phyloP scores from a whole-genome alignment of 2,888 invertebrate genomes.

The Lumbricus terrestris region DNA sequence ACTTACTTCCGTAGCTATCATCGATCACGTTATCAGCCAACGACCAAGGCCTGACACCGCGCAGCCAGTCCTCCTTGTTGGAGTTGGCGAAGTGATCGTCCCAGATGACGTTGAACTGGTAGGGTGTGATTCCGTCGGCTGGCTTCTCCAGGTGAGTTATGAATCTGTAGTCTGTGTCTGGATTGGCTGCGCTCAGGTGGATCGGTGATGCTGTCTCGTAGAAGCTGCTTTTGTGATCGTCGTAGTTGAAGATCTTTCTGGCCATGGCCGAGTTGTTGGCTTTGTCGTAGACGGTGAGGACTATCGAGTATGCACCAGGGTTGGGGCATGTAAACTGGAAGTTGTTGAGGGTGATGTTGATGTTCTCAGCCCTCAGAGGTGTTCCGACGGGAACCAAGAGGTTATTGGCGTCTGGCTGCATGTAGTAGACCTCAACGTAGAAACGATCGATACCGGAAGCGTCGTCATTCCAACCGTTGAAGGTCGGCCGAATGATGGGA shows the following conservation, averaged over 20 bases:
- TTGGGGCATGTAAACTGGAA: neutral
- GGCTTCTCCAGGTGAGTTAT: slow-evolving; percentile 10
- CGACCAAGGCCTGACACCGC: slow-evolving; percentile 11
- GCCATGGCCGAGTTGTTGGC: slow-evolving; percentile 26
- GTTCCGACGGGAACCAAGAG: slow-evolving; percentile 5
- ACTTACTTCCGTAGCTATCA: neutral
- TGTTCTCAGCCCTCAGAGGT: neutral
- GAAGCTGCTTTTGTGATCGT: slow-evolving; percentile 9
- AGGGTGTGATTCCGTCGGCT: neutral
- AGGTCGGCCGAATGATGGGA: slow-evolving; percentile 14
- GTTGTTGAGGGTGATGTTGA: slow-evolving; percentile 24
- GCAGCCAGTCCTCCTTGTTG: slow-evolving; percentile 20
- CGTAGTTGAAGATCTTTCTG: slow-evolving; percentile 23
- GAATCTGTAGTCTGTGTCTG: neutral
- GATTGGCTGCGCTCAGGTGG: neutral
- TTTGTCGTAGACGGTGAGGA: slow-evolving; percentile 25
- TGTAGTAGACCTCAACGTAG: slow-evolving; percentile 13
- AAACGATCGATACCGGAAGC: slow-evolving; percentile 14
- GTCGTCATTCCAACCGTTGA: slow-evolving; percentile 23
- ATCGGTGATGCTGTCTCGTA: slow-evolving; percentile 7
- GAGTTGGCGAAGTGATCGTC: neutral
- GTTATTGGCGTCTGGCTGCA: slow-evolving; percentile 5
- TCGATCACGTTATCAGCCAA: neutral
- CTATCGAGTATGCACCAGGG: slow-evolving; percentile 24
- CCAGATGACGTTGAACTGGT: slow-evolving; percentile 25